Evolutionary conservation across 2,797 vertebrate species (phyloP).

Genomic region (Enteromius treurensis): DNA sequence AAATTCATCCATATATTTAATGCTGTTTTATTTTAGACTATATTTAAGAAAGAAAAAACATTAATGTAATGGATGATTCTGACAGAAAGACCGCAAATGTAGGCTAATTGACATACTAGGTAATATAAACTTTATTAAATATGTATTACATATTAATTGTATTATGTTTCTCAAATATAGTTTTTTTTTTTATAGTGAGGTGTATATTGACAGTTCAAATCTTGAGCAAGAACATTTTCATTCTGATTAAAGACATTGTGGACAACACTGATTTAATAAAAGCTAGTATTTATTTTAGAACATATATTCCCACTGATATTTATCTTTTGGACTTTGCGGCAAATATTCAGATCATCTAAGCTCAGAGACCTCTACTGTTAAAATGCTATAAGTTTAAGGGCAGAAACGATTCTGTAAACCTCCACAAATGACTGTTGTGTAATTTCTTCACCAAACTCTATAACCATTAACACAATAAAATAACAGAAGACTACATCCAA

Average conservation of each 20-base stretch:
- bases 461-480: background rate
- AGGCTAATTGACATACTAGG: background rate
- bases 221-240: background rate
- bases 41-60: background rate
- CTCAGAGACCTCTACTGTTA: background rate
- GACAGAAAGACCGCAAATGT: background rate
- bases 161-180: background rate
- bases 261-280: background rate
- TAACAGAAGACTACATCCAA: background rate
- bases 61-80: background rate
- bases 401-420: background rate
- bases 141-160: background rate
- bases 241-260: background rate
- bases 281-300: background rate
- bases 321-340: background rate
- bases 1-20: background rate
- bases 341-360: background rate
- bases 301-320: background rate
- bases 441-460: background rate
- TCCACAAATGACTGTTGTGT: background rate
- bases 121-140: background rate
- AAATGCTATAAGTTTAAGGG: background rate
- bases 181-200: background rate
- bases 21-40: background rate
- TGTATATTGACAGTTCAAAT: background rate